Evolutionary conservation across 1,140 invertebrate species (phyloP), one percentile per base, ranked within the genome.

Genomic region (Drosophila elegans): DNA sequence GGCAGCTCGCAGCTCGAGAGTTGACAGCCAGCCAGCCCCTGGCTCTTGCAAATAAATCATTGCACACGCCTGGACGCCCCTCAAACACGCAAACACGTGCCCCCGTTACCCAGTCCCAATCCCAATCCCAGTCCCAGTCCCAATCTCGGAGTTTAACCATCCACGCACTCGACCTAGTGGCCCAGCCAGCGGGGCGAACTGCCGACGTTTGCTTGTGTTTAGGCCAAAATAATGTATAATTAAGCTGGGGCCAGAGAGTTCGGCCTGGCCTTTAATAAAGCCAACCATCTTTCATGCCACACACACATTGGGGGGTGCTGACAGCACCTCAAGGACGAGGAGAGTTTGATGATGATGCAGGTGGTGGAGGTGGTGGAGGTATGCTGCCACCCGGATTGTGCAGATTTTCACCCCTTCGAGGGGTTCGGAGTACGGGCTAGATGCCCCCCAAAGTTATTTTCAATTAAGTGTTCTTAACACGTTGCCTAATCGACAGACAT

Each of bases 181-280:
- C 16, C 36, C n/a, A 41, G 45, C 71, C 53, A 36, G 67, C 46
- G 64, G 63, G 34, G n/a, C 4, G 21, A 48, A n/a, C 12, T 32
- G 34, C 42, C 57, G 60, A 53, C 59, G 62, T 54, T 42, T 66
- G 54, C 67, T 13, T 67, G 63, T 69, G 67, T 57, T 71, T 71
- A 71, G 73, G 74, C 73, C 45, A 67, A 75, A 75, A 67, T 75
- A 75, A 75, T 75, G 73, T 75, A 75, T 75, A 75, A 75, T 75
- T 75, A 75, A 75, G 73, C 73, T 38, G 64, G 64, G 64, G 21
- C 46, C 45, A 64, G 60, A 29, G 72, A 56, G 68, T 61, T 62
- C 52, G 55, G 51, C 7, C n/a, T 27, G 67, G 67, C 36, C 61
- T 66, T 75, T 75, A 75, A 67, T 75, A 75, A 75, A 75, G 62